These are phyloP conservation scores for Ifrita kowaldi DNA, from an alignment of 2,113 vertebrate species.

Conservation along the genomic window DNA sequence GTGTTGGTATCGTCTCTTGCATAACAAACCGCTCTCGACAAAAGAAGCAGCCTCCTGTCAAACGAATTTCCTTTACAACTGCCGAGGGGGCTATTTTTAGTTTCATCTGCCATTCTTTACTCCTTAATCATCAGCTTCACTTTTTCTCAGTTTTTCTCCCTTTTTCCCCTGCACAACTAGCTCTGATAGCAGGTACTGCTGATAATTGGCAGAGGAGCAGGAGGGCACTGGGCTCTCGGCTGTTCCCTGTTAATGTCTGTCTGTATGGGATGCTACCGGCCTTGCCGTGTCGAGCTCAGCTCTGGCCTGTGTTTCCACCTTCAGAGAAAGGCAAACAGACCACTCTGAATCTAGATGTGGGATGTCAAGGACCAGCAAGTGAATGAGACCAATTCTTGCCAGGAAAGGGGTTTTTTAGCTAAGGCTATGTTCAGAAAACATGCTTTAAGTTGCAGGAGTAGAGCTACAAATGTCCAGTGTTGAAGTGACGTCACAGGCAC, in stretches of 20 bases:
- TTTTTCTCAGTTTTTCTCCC: conserved; percentile 2
- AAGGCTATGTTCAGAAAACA: background rate
- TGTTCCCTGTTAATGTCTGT: background rate
- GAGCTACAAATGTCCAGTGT: background rate
- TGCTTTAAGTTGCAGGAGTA: background rate
- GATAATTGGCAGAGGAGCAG: background rate
- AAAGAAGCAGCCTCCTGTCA: conserved; percentile 69
- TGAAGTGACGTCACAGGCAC: background rate
- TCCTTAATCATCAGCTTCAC: conserved; percentile 20
- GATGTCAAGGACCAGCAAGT: background rate
- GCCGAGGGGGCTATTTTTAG: conserved; percentile 58
- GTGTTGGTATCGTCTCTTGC: conserved; percentile 66
- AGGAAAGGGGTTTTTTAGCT: background rate
- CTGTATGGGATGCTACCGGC: background rate
- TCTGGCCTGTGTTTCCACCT: background rate
- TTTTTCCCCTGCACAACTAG: background rate
- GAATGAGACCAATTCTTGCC: background rate
- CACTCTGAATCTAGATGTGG: background rate
- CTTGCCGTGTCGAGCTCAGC: background rate
- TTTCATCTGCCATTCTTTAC: conserved; percentile 52
- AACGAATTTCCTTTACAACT: conserved; percentile 72
- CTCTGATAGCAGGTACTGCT: background rate
- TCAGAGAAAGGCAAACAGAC: background rate
- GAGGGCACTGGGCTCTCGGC: background rate
- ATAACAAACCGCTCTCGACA: conserved; percentile 67